Base-by-base conservation (phyloP, 2,888 invertebrate genomes). In the Drosophila differens region DNA sequence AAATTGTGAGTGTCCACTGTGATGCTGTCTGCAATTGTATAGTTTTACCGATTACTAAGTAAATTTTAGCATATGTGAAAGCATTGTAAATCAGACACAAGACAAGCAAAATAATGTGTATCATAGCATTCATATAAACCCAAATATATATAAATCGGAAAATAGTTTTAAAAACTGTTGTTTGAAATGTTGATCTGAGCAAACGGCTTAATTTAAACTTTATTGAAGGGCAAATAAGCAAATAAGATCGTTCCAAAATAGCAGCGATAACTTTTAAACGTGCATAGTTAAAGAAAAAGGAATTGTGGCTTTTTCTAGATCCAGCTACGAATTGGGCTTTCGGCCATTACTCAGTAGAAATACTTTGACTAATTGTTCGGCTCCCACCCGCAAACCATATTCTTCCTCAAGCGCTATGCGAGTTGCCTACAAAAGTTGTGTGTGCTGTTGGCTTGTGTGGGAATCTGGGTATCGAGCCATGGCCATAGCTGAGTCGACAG, bases 281-380 rank as follows among this genome's bases (percentile, higher is more conserved):
- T n/a, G 4, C n/a, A 4, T 44, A 22, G 6, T 22, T 22, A 22
- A 44, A 7, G 4, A 47, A 22, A 14, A 4, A 22, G 7, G 4
- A 47, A 47, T 47, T 47, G 16, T 25, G 7, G 7, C 14, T 4
- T 25, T 3, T 14, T 25, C 4, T 2, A 25, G 16, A 16, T 47
- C 16, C 16, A 16, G 16, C 16, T 16, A 9, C 2, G 4, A 28
- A 16, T 47, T 47, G 0, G 4, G 16, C 47, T 25, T 9, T 25
- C 1, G 9, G 25, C 12, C 37, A 37, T 28, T 6, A 12, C 4
- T 10, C n/a, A 4, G 10, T 19, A 16, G 32, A 28, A 30, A 53
- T 28, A 19, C 22, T 10, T 33, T 14, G 47, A 61, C 81, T 78
- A 78, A 78, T 81, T 78, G 76, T 76, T 74, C 47, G 44, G 12